These are phyloP conservation scores for Anarrhichthys ocellatus DNA, from an alignment of 2,113 vertebrate species.

Conservation along the genomic window DNA sequence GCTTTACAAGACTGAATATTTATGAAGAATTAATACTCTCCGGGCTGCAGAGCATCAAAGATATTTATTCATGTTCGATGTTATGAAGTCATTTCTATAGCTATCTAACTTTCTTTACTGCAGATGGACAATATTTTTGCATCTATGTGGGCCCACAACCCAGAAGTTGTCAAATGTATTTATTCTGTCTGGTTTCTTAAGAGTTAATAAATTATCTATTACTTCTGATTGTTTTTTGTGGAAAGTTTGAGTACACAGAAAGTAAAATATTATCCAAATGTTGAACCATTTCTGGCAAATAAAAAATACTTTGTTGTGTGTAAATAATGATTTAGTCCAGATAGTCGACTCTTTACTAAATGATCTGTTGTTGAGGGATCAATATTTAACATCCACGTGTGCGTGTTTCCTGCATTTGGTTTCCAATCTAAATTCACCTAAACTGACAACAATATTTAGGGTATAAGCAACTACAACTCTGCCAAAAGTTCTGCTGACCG, in stretches of 20 bases:
- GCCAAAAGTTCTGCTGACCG: not conserved
- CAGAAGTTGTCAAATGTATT: not conserved
- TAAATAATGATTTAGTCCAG: conserved; percentile 22
- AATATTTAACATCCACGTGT: conserved; percentile 13
- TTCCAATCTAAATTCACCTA: not conserved
- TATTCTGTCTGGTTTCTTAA: not conserved
- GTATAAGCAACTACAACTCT: not conserved
- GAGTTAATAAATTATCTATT: not conserved
- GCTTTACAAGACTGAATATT: not conserved
- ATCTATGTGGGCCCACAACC: not conserved
- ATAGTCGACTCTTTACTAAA: conserved; percentile 13
- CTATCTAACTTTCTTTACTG: not conserved
- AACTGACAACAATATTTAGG: not conserved
- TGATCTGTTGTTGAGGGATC: conserved; percentile 8
- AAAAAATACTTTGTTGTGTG: not conserved
- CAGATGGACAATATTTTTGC: not conserved
- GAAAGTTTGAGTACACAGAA: not conserved
- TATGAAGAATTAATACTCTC: conserved; percentile 3
- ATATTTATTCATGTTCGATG: not conserved
- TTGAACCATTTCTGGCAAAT: not conserved
- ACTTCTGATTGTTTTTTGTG: not conserved
- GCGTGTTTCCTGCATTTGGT: not conserved
- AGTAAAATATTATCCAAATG: not conserved
- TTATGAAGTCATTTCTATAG: not conserved
- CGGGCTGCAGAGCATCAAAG: conserved; percentile 8